These are phyloP conservation scores for Colossoma macropomum DNA, from an alignment of 2,113 vertebrate species.

Conservation along the genomic window DNA sequence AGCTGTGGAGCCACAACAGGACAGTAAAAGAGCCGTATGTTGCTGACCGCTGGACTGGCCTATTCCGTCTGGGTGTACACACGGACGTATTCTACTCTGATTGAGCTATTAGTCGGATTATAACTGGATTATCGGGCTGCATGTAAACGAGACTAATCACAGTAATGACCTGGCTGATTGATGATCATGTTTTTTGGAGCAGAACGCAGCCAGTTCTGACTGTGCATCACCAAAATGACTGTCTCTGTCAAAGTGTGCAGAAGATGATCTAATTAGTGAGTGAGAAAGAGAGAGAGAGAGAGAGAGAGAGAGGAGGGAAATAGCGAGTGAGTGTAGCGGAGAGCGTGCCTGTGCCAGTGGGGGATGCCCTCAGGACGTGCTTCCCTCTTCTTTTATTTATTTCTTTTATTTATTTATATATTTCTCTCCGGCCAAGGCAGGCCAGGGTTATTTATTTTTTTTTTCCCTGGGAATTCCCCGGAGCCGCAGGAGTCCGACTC, in stretches of 20 bases:
- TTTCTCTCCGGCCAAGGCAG: conserved; percentile 60
- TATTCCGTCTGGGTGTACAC: no score
- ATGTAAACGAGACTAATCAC: no score
- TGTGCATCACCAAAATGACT: no score
- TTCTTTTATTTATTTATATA: conserved; percentile 71
- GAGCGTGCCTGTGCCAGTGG: conserved; percentile 62
- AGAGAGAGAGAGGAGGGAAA: background rate
- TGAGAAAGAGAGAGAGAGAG: conserved; percentile 56
- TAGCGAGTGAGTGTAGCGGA: conserved; percentile 48
- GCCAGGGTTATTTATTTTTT: conserved; percentile 52
- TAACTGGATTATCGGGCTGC: no score
- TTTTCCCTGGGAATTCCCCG: conserved; percentile 69
- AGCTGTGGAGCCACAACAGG: no score
- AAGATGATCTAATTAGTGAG: conserved; percentile 71
- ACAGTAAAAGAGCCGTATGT: no score
- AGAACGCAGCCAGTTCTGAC: no score
- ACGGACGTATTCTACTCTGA: no score
- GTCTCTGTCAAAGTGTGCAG: conserved; percentile 46
- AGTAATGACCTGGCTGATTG: no score
- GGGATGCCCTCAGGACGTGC: conserved; percentile 76
- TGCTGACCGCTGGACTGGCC: no score
- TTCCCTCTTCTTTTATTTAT: conserved; percentile 66
- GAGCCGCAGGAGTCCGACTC: conserved; percentile 64
- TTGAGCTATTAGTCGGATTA: no score
- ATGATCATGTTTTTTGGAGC: no score